Conservation (phyloP, 2,797 vertebrate species). For the Pogonophryne albipinna region DNA sequence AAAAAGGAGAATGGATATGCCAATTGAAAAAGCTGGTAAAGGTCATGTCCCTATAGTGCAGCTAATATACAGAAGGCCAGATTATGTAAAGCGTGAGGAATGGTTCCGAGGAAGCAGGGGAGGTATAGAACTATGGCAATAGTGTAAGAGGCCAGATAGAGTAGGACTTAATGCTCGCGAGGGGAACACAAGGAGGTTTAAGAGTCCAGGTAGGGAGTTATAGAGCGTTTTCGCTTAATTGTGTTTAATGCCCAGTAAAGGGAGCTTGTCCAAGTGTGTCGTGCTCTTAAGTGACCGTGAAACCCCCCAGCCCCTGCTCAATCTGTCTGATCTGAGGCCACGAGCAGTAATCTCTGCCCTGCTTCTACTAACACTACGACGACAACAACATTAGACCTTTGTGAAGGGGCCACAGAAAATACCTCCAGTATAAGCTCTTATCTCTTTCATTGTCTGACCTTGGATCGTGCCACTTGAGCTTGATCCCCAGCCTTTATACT, state of each 20-base stretch:
- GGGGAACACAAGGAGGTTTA: constrained; percentile 41
- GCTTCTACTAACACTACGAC: constrained; percentile 13
- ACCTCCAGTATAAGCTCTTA: constrained; percentile 33
- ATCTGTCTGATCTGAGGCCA: constrained; percentile 58
- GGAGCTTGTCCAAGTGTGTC: constrained; percentile 71
- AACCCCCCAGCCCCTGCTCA: constrained; percentile 47
- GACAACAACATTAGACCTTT: constrained; percentile 21
- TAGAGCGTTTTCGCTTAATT: constrained; percentile 65
- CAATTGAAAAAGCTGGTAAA: constrained; percentile 60
- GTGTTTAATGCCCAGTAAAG: constrained; percentile 72
- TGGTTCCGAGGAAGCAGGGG: constrained; percentile 32
- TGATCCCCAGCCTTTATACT: constrained; percentile 26
- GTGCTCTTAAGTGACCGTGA: constrained; percentile 62
- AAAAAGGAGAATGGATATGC: constrained; percentile 37
- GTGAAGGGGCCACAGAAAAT: constrained; percentile 33
- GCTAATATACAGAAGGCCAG: constrained; percentile 39
- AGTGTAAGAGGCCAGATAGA: constrained; percentile 56
- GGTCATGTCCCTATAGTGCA: constrained; percentile 56
- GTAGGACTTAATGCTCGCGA: constrained; percentile 59
- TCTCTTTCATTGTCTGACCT: constrained; percentile 53
- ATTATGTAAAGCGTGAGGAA: constrained; percentile 45
- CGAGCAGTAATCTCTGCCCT: constrained; percentile 59
- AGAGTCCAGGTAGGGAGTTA: constrained; percentile 63
- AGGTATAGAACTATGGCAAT: constrained; percentile 16
- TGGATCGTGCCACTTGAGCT: constrained; percentile 17